A percentile compares a stretch with the other conserved stretches of the same genome.
Evolutionary conservation across 2,113 vertebrate genomes (phyloP).

Genomic region (Probosciger aterrimus): DNA sequence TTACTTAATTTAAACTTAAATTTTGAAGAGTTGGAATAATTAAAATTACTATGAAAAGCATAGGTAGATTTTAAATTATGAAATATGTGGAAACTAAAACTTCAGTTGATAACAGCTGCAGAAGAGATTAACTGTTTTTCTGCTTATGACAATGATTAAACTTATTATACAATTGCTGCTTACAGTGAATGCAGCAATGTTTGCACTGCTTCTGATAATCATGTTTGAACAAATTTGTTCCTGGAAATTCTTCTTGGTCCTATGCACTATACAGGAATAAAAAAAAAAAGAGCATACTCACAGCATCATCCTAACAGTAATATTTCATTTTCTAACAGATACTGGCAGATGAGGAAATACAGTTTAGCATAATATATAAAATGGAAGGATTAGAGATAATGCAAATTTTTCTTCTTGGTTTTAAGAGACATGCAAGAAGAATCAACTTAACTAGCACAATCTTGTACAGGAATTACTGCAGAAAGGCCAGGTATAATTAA

Average conservation of each 20-base stretch:
- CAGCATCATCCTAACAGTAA: not conserved
- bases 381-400: not conserved
- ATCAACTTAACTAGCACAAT: conserved; percentile 16
- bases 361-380: not conserved
- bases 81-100: not conserved
- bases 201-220: not conserved
- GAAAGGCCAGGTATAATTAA: conserved; percentile 40
- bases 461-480: conserved; percentile 23
- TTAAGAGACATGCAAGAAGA: not conserved
- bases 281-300: not conserved
- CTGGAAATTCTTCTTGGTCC: not conserved
- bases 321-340: not conserved
- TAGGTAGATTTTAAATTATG: not conserved
- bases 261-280: not conserved
- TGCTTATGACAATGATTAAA: not conserved
- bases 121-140: not conserved
- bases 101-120: not conserved
- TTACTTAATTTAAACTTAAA: not conserved
- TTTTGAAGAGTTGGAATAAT: not conserved
- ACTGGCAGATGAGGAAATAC: not conserved
- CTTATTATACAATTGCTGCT: not conserved
- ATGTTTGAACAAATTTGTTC: not conserved
- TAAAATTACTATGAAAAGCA: not conserved
- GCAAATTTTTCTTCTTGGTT: not conserved
- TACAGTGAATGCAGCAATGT: not conserved